These are phyloP conservation scores for Athalia circularis DNA, from an alignment of 2,888 invertebrate species.

Conservation along the genomic window DNA sequence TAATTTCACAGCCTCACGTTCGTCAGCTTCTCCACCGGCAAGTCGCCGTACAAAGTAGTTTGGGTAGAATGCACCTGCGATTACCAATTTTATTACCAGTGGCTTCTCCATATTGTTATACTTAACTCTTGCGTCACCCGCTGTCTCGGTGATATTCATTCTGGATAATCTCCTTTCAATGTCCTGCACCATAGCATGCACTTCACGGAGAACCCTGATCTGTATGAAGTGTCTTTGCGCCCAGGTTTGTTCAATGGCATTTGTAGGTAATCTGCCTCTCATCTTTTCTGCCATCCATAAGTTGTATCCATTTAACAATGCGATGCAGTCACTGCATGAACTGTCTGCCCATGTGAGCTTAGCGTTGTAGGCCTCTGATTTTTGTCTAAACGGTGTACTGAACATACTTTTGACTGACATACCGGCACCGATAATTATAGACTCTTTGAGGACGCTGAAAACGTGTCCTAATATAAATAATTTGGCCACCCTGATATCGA, in stretches of 20 bases:
- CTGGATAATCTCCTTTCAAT: constrained; percentile 79
- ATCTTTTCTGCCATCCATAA: constrained; percentile 82
- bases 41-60: constrained; percentile 85
- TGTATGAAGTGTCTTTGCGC: constrained; percentile 83
- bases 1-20: constrained; percentile 80
- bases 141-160: constrained; percentile 78
- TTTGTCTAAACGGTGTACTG: constrained; percentile 82
- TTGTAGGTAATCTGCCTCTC: constrained; percentile 77
- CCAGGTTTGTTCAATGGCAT: constrained; percentile 79
- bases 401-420: constrained; percentile 89
- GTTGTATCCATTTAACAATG: constrained; percentile 88
- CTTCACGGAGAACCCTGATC: constrained; percentile 83
- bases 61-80: constrained; percentile 95
- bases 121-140: constrained; percentile 72
- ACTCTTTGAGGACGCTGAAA: constrained; percentile 89
- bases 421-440: constrained; percentile 91
- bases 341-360: constrained; percentile 89
- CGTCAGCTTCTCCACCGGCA: constrained; percentile 77
- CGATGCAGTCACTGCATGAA: constrained; percentile 90
- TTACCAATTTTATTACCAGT: constrained; percentile 82
- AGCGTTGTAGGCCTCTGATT: constrained; percentile 83
- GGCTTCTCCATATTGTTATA: constrained; percentile 77
- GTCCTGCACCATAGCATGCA: constrained; percentile 84
- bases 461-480: constrained; percentile 91
- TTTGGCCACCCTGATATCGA: constrained; percentile 89